Conservation (phyloP, 2,113 vertebrate genomes). For the Calidris pugnax region DNA sequence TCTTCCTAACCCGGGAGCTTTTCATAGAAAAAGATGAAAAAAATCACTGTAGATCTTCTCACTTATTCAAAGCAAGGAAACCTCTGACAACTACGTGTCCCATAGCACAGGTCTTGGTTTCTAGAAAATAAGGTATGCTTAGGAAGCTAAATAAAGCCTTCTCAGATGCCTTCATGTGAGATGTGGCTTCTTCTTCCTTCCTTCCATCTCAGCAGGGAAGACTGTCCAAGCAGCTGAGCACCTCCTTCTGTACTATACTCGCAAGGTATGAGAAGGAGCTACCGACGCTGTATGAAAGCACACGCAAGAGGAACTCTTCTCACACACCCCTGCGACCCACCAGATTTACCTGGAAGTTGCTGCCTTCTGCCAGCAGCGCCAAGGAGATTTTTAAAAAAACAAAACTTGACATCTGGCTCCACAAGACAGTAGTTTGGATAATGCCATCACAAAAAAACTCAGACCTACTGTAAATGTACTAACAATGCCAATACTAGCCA, state of each 20-base stretch:
- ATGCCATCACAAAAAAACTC: neutral
- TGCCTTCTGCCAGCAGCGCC: neutral
- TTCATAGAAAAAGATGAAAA: neutral
- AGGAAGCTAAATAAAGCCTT: neutral
- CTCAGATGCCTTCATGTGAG: neutral
- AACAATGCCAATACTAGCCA: neutral
- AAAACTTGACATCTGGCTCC: neutral
- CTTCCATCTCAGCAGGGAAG: neutral
- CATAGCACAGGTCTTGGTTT: neutral
- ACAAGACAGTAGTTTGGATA: neutral
- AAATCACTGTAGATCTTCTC: neutral
- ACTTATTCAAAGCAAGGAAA: neutral
- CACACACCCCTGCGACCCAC: rapidly evolving
- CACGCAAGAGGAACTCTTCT: rapidly evolving
- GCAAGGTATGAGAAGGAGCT: neutral
- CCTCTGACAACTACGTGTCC: rapidly evolving
- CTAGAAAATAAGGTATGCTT: neutral
- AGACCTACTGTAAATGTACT: neutral
- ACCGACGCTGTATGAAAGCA: neutral
- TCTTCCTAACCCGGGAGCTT: neutral
- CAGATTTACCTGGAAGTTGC: neutral
- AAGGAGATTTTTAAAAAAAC: neutral
- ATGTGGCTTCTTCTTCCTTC: neutral
- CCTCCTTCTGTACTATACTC: neutral
- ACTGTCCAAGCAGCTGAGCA: neutral